phyloP scores from a whole-genome alignment of 2,888 invertebrate genomes.

The Entomobrya proxima region DNA sequence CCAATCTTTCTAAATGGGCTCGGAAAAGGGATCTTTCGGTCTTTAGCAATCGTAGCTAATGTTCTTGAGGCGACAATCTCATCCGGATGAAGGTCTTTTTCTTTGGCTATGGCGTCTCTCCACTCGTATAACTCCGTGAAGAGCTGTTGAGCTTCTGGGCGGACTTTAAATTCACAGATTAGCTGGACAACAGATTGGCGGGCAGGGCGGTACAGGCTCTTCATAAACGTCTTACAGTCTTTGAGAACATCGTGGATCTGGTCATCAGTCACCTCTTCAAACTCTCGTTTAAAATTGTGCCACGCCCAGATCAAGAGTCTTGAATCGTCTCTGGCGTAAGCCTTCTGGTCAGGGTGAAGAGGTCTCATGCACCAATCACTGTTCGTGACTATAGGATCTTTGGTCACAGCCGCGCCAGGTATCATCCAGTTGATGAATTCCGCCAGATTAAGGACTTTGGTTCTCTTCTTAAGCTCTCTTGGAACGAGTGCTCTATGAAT shows the following conservation, averaged over 20 bases:
- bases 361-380: slow-evolving; percentile 1
- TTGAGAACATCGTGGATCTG: background rate
- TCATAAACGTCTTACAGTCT: background rate
- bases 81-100: background rate
- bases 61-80: no score
- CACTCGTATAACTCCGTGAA: background rate
- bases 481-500: background rate
- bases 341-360: background rate
- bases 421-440: background rate
- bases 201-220: background rate
- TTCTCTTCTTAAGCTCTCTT: background rate
- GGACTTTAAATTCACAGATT: background rate
- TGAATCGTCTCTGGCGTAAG: background rate
- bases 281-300: background rate
- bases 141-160: background rate
- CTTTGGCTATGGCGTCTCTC: background rate
- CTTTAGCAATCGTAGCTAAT: no score
- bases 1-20: no score
- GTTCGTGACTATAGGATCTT: background rate
- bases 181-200: background rate
- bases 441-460: background rate
- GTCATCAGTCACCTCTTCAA: background rate
- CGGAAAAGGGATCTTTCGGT: no score
- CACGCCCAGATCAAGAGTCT: background rate
- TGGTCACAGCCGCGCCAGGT: background rate